Base-by-base conservation (phyloP, 2,113 vertebrate species). In the Cavia aperea region DNA sequence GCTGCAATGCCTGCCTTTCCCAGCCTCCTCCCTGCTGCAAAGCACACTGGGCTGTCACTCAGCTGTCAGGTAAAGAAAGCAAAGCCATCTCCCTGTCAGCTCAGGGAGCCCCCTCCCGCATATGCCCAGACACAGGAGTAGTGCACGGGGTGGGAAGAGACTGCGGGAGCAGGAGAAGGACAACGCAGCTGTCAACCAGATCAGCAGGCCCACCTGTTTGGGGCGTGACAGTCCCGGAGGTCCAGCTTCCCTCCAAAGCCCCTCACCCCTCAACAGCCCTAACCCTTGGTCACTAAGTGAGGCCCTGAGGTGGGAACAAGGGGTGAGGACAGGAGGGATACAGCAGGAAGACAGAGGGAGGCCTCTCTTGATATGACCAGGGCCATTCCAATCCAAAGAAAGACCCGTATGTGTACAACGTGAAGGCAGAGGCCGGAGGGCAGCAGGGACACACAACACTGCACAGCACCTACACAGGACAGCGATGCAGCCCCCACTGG, bases 191-290 rank as follows among this genome's bases (percentile, higher is more conserved):
- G 96, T 94, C 90, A 89, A 63, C 72, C 92, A 91, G 94, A 87
- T 60, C 85, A 36, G 81, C 78, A 70, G 95, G 92, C 94, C 94
- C 95, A 96, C 96, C 96, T 96, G 95, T 94, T 96, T 84, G 29
- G 33, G 87, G 92, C 23, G 18, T 93, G 85, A 60, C 75, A 88
- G 43, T 26, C 72, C 81, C 70, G 62, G 4, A 70, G 83, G 90
- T 78, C 73, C 46, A 36, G 93, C 58, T 86, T 84, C 60, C 89
- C 36, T 77, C 54, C 46, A 49, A 87, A 84, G 66, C 66, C 73
- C 43, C 65, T 94, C 58, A 70, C 9, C 66, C 63, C 49, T 88
- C 86, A 83, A 33, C 23, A 90, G 81, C 63, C 60, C 68, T 18
- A 8, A n/a, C 33, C 60, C 15, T 58, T 43, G 56, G 65, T 86